These are phyloP conservation scores for Omphaloscelis lunosa DNA, from an alignment of 2,888 invertebrate species.

Conservation along the genomic window DNA sequence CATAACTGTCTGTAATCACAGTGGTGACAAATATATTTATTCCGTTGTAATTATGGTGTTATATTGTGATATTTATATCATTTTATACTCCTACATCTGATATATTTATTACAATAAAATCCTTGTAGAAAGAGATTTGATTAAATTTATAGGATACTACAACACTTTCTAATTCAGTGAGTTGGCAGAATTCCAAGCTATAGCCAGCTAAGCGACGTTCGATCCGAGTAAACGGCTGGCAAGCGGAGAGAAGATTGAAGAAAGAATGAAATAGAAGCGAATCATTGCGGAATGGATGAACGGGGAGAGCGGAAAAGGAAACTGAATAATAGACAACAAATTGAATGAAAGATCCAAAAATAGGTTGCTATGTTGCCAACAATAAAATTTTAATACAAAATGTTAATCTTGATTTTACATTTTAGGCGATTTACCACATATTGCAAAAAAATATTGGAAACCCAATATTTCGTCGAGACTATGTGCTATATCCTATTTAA, in stretches of 20 bases:
- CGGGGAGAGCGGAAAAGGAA: slow-evolving; percentile 51
- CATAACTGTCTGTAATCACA: slow-evolving; percentile 61
- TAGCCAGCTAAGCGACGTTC: slow-evolving; percentile 71
- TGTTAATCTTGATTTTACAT: background rate
- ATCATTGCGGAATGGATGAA: slow-evolving; percentile 22
- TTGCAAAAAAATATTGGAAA: no score
- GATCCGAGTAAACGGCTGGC: slow-evolving; percentile 75
- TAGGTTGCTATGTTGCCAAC: slow-evolving; percentile 30
- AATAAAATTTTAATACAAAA: background rate
- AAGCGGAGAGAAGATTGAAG: slow-evolving; percentile 72
- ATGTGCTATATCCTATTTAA: no score
- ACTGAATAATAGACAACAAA: slow-evolving; percentile 8
- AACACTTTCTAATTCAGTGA: slow-evolving; percentile 67
- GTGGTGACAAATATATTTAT: slow-evolving; percentile 42
- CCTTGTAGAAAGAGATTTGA: slow-evolving; percentile 31
- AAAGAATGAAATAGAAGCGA: slow-evolving; percentile 58
- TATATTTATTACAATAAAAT: slow-evolving; percentile 36
- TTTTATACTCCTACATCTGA: slow-evolving; percentile 43
- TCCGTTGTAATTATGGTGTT: slow-evolving; percentile 30
- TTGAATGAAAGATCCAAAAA: slow-evolving; percentile 36
- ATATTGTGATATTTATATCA: slow-evolving; percentile 19
- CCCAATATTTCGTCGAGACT: no score
- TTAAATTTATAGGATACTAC: slow-evolving; percentile 46
- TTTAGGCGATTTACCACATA: slow-evolving; percentile 4
- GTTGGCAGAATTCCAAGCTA: slow-evolving; percentile 74